phyloP scores from a whole-genome alignment of 2,113 vertebrate species.

The Onychostoma macrolepis region DNA sequence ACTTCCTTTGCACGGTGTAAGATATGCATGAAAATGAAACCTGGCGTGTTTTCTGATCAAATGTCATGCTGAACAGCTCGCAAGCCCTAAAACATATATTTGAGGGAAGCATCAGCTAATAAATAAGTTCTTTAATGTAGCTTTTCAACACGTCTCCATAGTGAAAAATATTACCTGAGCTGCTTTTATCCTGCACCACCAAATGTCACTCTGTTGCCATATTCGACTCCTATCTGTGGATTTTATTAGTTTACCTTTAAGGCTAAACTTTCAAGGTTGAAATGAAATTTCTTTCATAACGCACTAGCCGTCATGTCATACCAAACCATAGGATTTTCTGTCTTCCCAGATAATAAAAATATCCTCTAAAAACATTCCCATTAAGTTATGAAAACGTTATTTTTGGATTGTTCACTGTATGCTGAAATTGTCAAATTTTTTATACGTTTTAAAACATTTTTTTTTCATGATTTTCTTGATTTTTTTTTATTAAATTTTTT shows the following conservation, averaged over 20 bases:
- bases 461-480: background rate
- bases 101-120: background rate
- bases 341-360: background rate
- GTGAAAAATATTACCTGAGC: background rate
- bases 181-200: slow-evolving; percentile 11
- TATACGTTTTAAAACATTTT: too few relatives aligned
- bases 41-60: background rate
- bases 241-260: background rate
- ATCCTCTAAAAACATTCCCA: background rate
- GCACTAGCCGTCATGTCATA: background rate
- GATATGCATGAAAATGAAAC: background rate
- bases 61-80: background rate
- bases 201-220: slow-evolving; percentile 6
- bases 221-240: background rate
- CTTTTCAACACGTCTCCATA: background rate
- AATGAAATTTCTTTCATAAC: background rate
- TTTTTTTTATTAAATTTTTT: too few relatives aligned
- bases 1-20: slow-evolving; percentile 7
- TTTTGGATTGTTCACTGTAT: too few relatives aligned
- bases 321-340: background rate
- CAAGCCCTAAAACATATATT: background rate
- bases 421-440: too few relatives aligned
- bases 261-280: background rate
- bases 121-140: background rate
- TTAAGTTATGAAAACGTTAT: too few relatives aligned